Percentiles rank a stretch among this genome's conserved stretches.
Evolutionary conservation across 2,888 invertebrate species (phyloP).

Genomic region (Stenodera caucasica): DNA sequence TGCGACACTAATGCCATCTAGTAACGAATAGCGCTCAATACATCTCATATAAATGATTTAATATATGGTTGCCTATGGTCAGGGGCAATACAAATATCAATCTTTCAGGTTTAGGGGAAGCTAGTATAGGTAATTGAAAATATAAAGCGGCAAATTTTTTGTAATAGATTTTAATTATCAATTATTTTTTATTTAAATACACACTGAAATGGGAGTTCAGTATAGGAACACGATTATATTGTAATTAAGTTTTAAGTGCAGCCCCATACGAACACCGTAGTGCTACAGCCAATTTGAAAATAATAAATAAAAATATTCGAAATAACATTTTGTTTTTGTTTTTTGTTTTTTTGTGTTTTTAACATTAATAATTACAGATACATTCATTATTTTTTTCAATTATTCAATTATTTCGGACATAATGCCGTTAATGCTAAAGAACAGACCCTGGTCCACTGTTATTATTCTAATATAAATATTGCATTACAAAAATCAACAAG

Average conservation of each 20-base stretch:
- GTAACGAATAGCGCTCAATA: constrained; percentile 15
- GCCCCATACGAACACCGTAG: constrained; percentile 53
- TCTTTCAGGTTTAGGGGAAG: too few species aligned
- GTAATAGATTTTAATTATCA: too few species aligned
- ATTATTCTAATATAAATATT: constrained; percentile 51
- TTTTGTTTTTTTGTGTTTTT: constrained; percentile 15
- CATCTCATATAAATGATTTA: not conserved
- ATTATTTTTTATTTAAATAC: constrained; percentile 55
- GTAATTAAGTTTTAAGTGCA: constrained; percentile 46
- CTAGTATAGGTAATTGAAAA: too few species aligned
- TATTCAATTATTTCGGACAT: constrained; percentile 25
- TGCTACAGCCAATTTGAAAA: constrained; percentile 54
- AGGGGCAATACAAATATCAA: too few species aligned
- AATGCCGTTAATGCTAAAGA: constrained; percentile 30
- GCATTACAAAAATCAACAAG: constrained; percentile 39
- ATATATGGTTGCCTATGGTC: constrained; percentile 7
- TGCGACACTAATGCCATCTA: constrained; percentile 19
- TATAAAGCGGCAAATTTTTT: constrained; percentile 25
- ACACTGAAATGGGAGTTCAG: constrained; percentile 55
- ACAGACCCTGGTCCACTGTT: constrained; percentile 54
- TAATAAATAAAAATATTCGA: constrained; percentile 51
- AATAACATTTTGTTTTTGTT: constrained; percentile 49
- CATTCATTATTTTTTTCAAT: constrained; percentile 39
- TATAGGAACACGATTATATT: constrained; percentile 54
- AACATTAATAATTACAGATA: constrained; percentile 53